phyloP scores from a whole-genome alignment of 2,113 vertebrate genomes.

The Polyodon spathula region DNA sequence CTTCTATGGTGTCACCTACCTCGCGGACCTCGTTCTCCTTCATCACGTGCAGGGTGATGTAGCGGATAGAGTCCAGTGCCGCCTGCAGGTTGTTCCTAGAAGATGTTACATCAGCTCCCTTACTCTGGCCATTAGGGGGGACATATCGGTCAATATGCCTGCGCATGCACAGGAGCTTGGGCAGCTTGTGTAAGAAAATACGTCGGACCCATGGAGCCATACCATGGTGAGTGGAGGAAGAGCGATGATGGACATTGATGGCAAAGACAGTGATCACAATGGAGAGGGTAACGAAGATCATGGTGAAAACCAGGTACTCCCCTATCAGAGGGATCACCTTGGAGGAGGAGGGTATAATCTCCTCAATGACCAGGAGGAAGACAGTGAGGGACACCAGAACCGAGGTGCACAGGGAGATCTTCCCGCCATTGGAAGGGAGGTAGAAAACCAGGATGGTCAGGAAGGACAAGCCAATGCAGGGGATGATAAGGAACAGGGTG shows the following conservation, averaged over 20 bases:
- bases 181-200: conserved; percentile 80
- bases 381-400: conserved; percentile 91
- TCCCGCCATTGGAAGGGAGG: conserved; percentile 83
- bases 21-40: conserved; percentile 84
- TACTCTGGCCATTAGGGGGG: conserved; percentile 40
- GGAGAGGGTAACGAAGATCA: conserved; percentile 93
- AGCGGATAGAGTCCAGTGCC: conserved; percentile 81
- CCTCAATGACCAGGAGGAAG: conserved; percentile 95
- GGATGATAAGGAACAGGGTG: conserved; percentile 89
- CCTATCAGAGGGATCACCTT: conserved; percentile 94
- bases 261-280: conserved; percentile 91
- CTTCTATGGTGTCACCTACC: conserved; percentile 49
- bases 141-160: conserved; percentile 78
- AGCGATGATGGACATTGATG: conserved; percentile 91
- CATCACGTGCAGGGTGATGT: conserved; percentile 77
- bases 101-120: conserved; percentile 30
- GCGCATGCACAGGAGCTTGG: conserved; percentile 87
- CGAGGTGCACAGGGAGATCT: conserved; percentile 88
- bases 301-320: conserved; percentile 92
- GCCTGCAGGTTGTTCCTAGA: conserved; percentile 65
- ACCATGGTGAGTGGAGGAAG: conserved; percentile 73
- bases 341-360: conserved; percentile 93
- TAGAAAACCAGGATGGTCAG: conserved; percentile 92
- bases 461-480: conserved; percentile 87
- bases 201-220: conserved; percentile 92